A percentile compares a stretch with the other conserved stretches of the same genome.
These are phyloP conservation scores for Rugalucina vietnamica DNA, from an alignment of 2,888 invertebrate species.

Conservation along the genomic window DNA sequence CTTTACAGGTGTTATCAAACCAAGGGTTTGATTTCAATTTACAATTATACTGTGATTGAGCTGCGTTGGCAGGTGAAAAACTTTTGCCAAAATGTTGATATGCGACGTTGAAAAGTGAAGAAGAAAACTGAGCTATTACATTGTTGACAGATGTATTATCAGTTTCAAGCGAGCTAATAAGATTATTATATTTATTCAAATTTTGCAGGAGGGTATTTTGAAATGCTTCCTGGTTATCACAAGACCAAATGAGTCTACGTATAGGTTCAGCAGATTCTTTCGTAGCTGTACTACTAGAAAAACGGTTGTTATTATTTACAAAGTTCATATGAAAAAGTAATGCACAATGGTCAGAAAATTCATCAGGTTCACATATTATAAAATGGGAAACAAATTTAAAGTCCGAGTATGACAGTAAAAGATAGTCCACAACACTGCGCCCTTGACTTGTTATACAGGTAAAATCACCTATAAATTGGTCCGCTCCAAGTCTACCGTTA, in stretches of 20 bases:
- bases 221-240: not conserved
- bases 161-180: not conserved
- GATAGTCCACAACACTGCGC: slow-evolving; percentile 12
- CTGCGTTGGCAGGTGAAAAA: no score
- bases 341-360: not conserved
- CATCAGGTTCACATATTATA: not conserved
- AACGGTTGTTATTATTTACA: not conserved
- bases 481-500: not conserved
- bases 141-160: not conserved
- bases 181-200: not conserved
- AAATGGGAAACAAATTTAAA: not conserved
- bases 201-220: not conserved
- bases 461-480: not conserved
- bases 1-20: slow-evolving; percentile 10
- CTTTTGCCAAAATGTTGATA: not conserved
- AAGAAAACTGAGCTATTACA: not conserved
- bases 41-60: no score
- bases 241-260: not conserved
- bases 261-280: not conserved
- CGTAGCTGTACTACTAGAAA: not conserved
- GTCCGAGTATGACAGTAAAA: not conserved
- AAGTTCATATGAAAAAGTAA: not conserved
- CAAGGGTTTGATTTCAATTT: not conserved
- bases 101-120: not conserved
- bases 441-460: slow-evolving; percentile 1